Percentiles rank a stretch among this genome's conserved stretches.
phyloP scores from a whole-genome alignment of 2,888 invertebrate genomes.

The Euzetes globulus region DNA sequence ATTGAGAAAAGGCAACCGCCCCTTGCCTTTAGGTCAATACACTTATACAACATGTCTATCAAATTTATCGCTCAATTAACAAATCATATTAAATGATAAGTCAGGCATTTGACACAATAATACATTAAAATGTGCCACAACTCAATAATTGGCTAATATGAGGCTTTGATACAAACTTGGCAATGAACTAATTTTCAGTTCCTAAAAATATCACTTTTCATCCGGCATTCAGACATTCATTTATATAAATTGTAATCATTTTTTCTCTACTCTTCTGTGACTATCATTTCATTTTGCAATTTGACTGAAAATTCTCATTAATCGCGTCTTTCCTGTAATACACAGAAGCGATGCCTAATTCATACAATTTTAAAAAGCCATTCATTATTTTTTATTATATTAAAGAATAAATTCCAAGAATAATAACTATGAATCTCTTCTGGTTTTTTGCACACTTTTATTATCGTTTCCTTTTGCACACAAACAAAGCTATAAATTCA shows the following conservation, averaged over 20 bases:
- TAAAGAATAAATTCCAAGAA: too few species aligned
- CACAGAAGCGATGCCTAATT: constrained; percentile 4
- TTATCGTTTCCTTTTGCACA: too few species aligned
- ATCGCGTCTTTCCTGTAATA: not conserved
- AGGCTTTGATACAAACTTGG: not conserved
- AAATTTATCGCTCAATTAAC: constrained; percentile 16
- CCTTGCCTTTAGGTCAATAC: constrained; percentile 23
- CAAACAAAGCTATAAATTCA: too few species aligned
- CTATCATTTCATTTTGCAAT: not conserved
- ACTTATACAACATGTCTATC: constrained; percentile 9
- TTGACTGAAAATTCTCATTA: not conserved
- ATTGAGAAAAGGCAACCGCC: constrained; percentile 20
- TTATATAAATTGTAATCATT: not conserved
- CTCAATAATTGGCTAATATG: too few species aligned
- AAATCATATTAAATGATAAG: not conserved
- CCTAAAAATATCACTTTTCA: not conserved
- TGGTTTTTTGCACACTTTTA: too few species aligned
- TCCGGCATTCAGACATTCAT: not conserved
- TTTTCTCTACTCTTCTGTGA: not conserved
- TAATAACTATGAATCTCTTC: too few species aligned
- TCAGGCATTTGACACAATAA: not conserved
- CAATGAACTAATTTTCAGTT: not conserved
- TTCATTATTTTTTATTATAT: too few species aligned
- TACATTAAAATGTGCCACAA: too few species aligned
- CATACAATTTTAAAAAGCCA: too few species aligned